Evolutionary conservation across 2,888 invertebrate genomes (phyloP).

Genomic region (Drosophila dives): DNA sequence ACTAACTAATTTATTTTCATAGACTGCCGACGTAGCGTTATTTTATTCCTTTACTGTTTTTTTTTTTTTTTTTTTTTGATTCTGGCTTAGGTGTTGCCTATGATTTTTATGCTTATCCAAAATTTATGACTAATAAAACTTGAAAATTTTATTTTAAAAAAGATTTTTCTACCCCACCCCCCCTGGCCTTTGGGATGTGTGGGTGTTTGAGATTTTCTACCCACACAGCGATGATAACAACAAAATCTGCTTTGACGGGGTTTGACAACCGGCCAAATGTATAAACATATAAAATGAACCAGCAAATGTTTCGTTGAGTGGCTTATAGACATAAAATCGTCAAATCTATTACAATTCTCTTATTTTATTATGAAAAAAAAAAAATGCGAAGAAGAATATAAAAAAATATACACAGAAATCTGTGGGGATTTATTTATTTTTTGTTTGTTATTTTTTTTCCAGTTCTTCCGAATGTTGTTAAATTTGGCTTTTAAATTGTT

Average conservation of each 20-base stretch:
- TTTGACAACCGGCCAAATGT: conserved; percentile 51
- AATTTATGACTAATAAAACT: conserved; percentile 81
- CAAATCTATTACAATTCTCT: conserved; percentile 71
- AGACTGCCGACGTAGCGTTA: conserved; percentile 51
- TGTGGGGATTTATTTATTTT: conserved; percentile 27
- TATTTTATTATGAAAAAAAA: conserved; percentile 32
- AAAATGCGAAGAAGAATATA: conserved; percentile 1
- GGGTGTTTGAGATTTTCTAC: conserved; percentile 64
- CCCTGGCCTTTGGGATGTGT: conserved; percentile 31
- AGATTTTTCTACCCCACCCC: conserved; percentile 17
- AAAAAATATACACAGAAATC: conserved; percentile 5
- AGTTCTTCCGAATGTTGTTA: conserved; percentile 46
- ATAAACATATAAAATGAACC: conserved; percentile 40
- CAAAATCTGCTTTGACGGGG: conserved; percentile 23
- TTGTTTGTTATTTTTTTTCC: conserved; percentile 8
- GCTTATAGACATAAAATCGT: conserved; percentile 75
- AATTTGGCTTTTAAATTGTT: conserved; percentile 36
- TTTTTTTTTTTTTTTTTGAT: background rate
- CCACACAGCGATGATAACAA: conserved; percentile 61
- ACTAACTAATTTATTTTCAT: conserved; percentile 69
- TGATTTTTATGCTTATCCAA: conserved; percentile 61
- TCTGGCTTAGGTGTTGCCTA: conserved; percentile 57
- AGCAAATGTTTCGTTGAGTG: conserved; percentile 60
- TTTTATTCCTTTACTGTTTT: conserved; percentile 1
- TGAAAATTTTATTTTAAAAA: conserved; percentile 45